These are phyloP conservation scores for Villa cingulata DNA, from an alignment of 2,888 invertebrate species.

Conservation along the genomic window DNA sequence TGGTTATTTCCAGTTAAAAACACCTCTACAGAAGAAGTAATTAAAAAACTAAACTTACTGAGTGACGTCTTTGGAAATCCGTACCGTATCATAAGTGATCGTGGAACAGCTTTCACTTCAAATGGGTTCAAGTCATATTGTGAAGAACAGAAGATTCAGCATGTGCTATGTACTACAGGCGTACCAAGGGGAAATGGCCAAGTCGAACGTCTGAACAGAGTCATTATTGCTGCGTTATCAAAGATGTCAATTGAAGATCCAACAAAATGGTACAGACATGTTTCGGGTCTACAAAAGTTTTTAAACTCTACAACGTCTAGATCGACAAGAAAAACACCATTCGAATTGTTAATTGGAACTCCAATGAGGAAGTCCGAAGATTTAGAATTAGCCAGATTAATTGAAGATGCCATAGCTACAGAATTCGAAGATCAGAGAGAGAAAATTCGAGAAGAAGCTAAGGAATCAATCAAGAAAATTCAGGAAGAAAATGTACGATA, in stretches of 20 bases:
- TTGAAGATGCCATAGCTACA: neutral
- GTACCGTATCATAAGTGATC: conserved; percentile 23
- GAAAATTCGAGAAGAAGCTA: neutral
- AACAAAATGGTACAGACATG: neutral
- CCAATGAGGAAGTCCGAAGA: too few relatives aligned
- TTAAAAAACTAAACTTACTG: too few relatives aligned
- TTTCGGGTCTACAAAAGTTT: neutral
- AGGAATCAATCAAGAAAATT: neutral
- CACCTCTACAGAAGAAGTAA: conserved; percentile 20
- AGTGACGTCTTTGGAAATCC: conserved; percentile 27
- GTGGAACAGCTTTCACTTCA: conserved; percentile 27
- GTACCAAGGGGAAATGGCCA: conserved; percentile 29
- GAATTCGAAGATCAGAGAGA: neutral
- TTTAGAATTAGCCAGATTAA: too few relatives aligned
- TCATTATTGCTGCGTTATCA: conserved; percentile 20
- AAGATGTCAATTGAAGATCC: conserved; percentile 24
- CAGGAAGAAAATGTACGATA: neutral
- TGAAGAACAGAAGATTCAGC: too few relatives aligned
- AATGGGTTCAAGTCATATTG: conserved; percentile 23
- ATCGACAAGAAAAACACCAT: neutral
- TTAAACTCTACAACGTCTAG: neutral
- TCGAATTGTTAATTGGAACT: neutral
- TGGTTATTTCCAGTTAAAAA: conserved; percentile 22
- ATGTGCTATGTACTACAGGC: conserved; percentile 22
- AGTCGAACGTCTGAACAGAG: conserved; percentile 23